A percentile compares a stretch with the other conserved stretches of the same genome.
These are phyloP conservation scores for Drosophila mayaguana DNA, from an alignment of 2,888 invertebrate species.

Conservation along the genomic window DNA sequence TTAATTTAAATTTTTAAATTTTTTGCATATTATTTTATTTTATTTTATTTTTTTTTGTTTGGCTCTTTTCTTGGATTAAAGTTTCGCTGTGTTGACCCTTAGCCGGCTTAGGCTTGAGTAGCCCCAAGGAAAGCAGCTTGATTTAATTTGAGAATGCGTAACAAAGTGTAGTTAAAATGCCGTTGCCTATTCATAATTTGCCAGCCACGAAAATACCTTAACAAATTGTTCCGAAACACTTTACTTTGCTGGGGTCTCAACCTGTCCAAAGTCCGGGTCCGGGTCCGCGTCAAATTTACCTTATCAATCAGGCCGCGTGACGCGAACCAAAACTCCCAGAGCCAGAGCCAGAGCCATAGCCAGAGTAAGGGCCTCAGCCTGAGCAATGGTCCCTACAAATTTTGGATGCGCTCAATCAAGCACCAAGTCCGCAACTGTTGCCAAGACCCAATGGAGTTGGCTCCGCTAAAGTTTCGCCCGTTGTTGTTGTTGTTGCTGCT, in stretches of 20 bases:
- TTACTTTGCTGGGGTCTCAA: constrained; percentile 13
- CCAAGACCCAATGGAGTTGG: constrained; percentile 32
- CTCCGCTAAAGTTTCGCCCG: constrained; percentile 39
- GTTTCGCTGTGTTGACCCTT: neutral
- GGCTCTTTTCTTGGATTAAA: constrained; percentile 5
- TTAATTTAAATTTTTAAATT: constrained; percentile 18
- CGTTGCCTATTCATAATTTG: constrained; percentile 53
- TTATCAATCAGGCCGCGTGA: constrained; percentile 67
- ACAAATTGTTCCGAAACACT: constrained; percentile 32
- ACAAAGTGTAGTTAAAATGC: constrained; percentile 25
- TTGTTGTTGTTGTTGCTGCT: neutral
- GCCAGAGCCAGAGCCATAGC: neutral
- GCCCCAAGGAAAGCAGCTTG: constrained; percentile 30
- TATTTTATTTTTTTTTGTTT: neutral
- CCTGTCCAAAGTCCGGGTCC: constrained; percentile 19
- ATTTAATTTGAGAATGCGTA: constrained; percentile 53
- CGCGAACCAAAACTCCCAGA: constrained; percentile 12
- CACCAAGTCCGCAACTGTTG: constrained; percentile 53
- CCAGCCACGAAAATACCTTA: constrained; percentile 33
- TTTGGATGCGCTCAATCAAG: constrained; percentile 69
- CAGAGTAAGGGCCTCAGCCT: too few species aligned
- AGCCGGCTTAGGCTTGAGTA: constrained; percentile 21
- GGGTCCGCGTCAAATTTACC: constrained; percentile 51
- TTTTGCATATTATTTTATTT: too few species aligned
- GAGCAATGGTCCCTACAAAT: constrained; percentile 16